Evolutionary conservation across 2,888 invertebrate genomes (phyloP), one percentile per base, ranked within the genome.

Genomic region (Frankliniella intonsa): DNA sequence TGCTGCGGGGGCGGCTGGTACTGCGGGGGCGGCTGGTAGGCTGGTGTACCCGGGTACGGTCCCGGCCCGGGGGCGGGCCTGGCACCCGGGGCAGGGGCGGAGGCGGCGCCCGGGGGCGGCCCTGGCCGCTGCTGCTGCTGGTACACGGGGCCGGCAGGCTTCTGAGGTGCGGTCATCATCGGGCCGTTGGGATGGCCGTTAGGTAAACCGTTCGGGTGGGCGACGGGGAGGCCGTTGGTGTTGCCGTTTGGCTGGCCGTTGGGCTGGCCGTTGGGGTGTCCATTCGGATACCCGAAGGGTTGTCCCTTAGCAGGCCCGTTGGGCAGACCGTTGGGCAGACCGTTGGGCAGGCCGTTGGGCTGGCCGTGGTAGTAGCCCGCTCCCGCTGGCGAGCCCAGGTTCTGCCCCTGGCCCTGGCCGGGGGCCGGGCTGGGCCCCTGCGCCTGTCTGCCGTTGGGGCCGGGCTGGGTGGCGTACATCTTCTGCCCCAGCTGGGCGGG

Each of bases 21-120:
- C 82, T 49, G 86, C 89, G 89, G 85, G 89, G 89, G 85, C 88
- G 89, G 62, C 55, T 55, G 80, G 50, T 50, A 80, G 19, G 81
- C 80, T 19, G 49, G 12, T 19, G 49, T 50, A 14, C 81, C 82
- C 55, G 76, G 82, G 11, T 83, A 82, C 0, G 83, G 82, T 62
- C 84, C 83, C 27, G 83, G 82, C 38, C 81, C 3, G 25, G 50
- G 50, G 81, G 25, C 81, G 55, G 55, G 19, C 55, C 17, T 55
- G 5, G 55, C 11, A 7, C 69, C 69, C 8, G 25, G 5, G 69
- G 69, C 11, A 25, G 69, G 69, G 69, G 69, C 62, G 62, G 25
- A 12, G 69, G 69, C 62, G 62, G 62, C 11, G 11, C 62, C 11
- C 7, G 62, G 14, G 19, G 62, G 62, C 11, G 62, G 62, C 0